phyloP scores from a whole-genome alignment of 2,113 vertebrate species.

The Haemorhous mexicanus region DNA sequence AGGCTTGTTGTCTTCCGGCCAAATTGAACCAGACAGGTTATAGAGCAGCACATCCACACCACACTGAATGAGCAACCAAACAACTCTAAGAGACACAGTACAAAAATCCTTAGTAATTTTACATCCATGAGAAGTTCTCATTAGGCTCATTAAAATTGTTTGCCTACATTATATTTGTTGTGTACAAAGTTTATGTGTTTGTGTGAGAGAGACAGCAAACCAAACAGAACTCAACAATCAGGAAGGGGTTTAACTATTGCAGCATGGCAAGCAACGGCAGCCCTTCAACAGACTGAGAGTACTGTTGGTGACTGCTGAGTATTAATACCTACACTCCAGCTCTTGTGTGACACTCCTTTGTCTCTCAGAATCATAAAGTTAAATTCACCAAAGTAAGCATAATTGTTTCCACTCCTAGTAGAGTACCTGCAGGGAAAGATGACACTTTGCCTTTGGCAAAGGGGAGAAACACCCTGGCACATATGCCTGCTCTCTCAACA shows the following conservation, averaged over 20 bases:
- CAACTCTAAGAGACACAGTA: background rate
- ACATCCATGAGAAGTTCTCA: background rate
- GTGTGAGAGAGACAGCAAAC: background rate
- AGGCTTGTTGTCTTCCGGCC: background rate
- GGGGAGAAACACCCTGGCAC: background rate
- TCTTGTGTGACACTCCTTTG: background rate
- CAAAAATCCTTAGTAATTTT: background rate
- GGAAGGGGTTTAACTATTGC: background rate
- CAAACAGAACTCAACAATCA: background rate
- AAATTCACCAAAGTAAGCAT: background rate
- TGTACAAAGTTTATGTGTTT: background rate
- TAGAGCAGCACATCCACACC: background rate
- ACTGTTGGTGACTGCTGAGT: no score
- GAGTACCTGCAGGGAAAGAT: background rate
- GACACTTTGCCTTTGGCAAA: background rate
- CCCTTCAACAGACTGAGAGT: background rate
- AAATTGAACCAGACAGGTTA: background rate
- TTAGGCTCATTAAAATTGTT: background rate
- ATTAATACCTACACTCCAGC: fast-evolving
- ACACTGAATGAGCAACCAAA: background rate
- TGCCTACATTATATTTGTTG: fast-evolving
- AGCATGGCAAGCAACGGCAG: background rate
- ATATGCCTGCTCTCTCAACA: background rate
- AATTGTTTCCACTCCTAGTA: background rate
- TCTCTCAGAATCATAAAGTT: background rate